A percentile compares a stretch with the other conserved stretches of the same genome.
These are phyloP conservation scores for Argynnis bischoffii DNA, from an alignment of 2,888 invertebrate genomes.

Conservation along the genomic window DNA sequence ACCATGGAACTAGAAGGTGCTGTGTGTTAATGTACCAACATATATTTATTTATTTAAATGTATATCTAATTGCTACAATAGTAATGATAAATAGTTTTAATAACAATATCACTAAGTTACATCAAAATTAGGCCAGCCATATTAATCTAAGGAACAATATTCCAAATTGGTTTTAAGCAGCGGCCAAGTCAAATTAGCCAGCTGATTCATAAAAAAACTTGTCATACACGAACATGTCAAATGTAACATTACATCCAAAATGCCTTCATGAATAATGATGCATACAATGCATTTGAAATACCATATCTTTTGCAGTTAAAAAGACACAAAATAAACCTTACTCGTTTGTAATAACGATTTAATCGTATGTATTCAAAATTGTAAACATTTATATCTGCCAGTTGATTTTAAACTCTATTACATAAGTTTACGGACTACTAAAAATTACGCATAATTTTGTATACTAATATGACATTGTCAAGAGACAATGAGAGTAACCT, in stretches of 20 bases:
- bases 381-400: background rate
- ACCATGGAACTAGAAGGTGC: too few relatives aligned
- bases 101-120: too few relatives aligned
- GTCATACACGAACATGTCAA: conserved; percentile 36
- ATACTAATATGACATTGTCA: conserved; percentile 31
- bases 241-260: conserved; percentile 34
- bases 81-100: too few relatives aligned
- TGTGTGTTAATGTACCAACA: too few relatives aligned
- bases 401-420: conserved; percentile 20
- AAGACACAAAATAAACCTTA: conserved; percentile 21
- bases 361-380: background rate
- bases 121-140: too few relatives aligned
- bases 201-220: conserved; percentile 26
- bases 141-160: too few relatives aligned
- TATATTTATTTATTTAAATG: too few relatives aligned
- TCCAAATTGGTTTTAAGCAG: background rate
- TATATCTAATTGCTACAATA: too few relatives aligned
- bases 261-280: conserved; percentile 39
- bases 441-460: conserved; percentile 14
- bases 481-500: conserved; percentile 35
- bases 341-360: background rate
- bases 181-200: conserved; percentile 5
- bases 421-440: conserved; percentile 4
- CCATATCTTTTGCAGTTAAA: conserved; percentile 13
- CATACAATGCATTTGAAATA: conserved; percentile 41